A percentile compares a stretch with the other conserved stretches of the same genome.
Evolutionary conservation across 2,888 invertebrate species (phyloP).

Genomic region (Caenorhabditis afra): DNA sequence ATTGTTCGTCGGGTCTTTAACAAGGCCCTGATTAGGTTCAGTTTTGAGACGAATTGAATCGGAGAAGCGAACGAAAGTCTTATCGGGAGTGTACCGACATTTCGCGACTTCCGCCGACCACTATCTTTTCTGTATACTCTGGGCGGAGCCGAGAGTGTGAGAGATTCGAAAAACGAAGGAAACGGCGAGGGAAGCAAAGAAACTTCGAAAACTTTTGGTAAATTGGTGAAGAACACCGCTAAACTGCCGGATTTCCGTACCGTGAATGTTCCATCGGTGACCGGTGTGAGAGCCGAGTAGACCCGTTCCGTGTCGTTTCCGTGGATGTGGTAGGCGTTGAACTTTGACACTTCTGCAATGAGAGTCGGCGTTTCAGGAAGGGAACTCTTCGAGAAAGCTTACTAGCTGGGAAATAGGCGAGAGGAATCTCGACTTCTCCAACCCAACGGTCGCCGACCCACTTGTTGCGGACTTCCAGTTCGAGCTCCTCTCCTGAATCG

Average conservation of each 20-base stretch:
- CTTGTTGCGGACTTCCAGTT: conserved; percentile 75
- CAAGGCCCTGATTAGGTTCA: conserved; percentile 27
- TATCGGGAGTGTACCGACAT: conserved; percentile 16
- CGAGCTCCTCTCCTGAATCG: conserved; percentile 76
- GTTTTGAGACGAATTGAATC: not conserved
- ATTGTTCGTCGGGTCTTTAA: conserved; percentile 38
- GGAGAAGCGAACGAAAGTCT: too few relatives aligned
- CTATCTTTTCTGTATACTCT: conserved; percentile 19
- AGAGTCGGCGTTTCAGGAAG: conserved; percentile 1
- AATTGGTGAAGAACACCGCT: too few relatives aligned
- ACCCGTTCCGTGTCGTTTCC: conserved; percentile 81
- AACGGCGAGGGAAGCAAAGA: not conserved
- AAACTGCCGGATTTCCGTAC: conserved; percentile 47
- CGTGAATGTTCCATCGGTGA: conserved; percentile 79
- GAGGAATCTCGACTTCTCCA: conserved; percentile 82
- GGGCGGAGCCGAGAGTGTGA: conserved; percentile 4
- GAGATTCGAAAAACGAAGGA: not conserved
- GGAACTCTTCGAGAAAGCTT: too few relatives aligned
- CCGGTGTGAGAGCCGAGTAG: conserved; percentile 83
- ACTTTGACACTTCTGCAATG: conserved; percentile 80
- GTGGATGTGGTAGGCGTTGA: conserved; percentile 84
- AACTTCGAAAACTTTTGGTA: too few relatives aligned
- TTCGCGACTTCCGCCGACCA: conserved; percentile 30
- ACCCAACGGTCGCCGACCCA: conserved; percentile 76
- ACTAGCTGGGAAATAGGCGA: conserved; percentile 82